A percentile compares a stretch with the other conserved stretches of the same genome.
Evolutionary conservation across 2,797 vertebrate genomes (phyloP).

Genomic region (Microctenopoma steveboyesi): DNA sequence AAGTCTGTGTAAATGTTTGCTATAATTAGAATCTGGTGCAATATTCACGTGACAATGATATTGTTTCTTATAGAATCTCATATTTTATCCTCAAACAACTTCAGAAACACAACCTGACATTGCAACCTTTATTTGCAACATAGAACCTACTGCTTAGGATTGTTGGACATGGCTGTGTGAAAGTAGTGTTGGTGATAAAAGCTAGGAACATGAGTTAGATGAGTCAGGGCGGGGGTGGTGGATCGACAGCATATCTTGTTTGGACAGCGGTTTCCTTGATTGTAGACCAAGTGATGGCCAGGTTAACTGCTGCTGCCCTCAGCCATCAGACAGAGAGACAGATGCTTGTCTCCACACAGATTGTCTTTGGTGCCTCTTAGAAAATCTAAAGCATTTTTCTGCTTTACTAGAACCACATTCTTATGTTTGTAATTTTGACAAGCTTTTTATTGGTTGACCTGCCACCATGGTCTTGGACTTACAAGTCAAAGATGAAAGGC

Average conservation of each 20-base stretch:
- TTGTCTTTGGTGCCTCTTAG: conserved; percentile 9
- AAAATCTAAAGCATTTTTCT: not conserved
- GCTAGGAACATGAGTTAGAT: conserved; percentile 61
- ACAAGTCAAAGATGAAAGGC: too few relatives aligned
- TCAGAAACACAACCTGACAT: not conserved
- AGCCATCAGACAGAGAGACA: conserved; percentile 39
- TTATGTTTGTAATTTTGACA: not conserved
- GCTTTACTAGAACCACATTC: not conserved
- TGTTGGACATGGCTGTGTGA: conserved; percentile 57
- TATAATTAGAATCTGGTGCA: not conserved
- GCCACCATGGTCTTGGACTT: too few relatives aligned
- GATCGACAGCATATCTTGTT: conserved; percentile 70
- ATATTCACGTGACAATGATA: not conserved
- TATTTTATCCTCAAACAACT: conserved; percentile 6
- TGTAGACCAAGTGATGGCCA: conserved; percentile 29
- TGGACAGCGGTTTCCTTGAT: conserved; percentile 75
- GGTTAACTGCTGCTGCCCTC: conserved; percentile 56
- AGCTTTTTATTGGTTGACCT: too few relatives aligned
- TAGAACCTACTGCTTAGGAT: conserved; percentile 32
- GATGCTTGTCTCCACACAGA: conserved; percentile 43
- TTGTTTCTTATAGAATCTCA: conserved; percentile 8
- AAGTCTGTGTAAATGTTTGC: not conserved
- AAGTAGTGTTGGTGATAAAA: conserved; percentile 58
- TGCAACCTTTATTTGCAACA: conserved; percentile 29
- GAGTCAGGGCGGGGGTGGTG: conserved; percentile 28